These are phyloP conservation scores for Sphenopsis melanotis DNA, from an alignment of 2,797 vertebrate genomes.

Conservation along the genomic window DNA sequence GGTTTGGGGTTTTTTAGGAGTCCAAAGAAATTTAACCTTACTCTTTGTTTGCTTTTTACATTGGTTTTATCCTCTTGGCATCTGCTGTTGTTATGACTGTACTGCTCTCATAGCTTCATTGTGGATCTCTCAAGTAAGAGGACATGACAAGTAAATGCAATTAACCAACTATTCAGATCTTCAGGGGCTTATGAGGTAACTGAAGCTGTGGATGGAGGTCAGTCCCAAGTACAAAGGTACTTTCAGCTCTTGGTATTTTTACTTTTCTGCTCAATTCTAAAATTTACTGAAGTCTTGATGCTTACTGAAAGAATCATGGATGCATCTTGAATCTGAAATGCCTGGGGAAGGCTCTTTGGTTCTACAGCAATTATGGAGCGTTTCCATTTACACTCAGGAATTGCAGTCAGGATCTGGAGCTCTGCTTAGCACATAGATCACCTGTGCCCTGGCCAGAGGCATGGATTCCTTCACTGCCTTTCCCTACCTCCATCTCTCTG, in stretches of 20 bases:
- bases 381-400: neutral
- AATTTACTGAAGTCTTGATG: neutral
- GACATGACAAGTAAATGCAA: neutral
- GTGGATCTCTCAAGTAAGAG: neutral
- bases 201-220: neutral
- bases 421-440: neutral
- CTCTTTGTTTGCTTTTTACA: neutral
- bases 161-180: neutral
- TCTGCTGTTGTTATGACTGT: neutral
- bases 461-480: neutral
- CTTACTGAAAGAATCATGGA: neutral
- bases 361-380: neutral
- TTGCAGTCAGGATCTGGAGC: neutral
- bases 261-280: neutral
- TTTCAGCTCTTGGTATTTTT: neutral
- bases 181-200: neutral
- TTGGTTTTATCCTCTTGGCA: neutral
- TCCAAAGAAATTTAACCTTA: neutral
- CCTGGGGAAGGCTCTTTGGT: neutral
- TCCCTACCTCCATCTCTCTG: neutral
- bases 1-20: neutral
- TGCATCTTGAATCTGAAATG: neutral
- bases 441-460: neutral
- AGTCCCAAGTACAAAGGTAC: neutral
- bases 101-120: neutral